A percentile compares a stretch with the other conserved stretches of the same genome.
Conservation (phyloP, 2,113 vertebrate genomes). For the Embiotoca jacksoni region DNA sequence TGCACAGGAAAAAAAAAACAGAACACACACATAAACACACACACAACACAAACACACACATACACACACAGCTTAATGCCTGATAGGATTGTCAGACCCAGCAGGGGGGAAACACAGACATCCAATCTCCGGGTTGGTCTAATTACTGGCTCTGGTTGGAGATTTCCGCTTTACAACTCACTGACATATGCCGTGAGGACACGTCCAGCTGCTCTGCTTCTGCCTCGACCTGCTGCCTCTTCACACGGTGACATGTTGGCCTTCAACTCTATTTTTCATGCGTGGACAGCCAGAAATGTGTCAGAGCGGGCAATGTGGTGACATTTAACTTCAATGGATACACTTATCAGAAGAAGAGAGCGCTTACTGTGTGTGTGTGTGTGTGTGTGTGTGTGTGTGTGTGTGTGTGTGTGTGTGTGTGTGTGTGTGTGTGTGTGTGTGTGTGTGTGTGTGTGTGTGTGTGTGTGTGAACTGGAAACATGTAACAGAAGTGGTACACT, state of each 20-base stretch:
- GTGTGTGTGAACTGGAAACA: constrained; percentile 4
- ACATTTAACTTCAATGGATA: constrained; percentile 44
- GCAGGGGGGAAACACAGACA: constrained; percentile 55
- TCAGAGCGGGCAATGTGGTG: background rate
- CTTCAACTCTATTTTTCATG: background rate
- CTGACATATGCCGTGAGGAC: constrained; percentile 40
- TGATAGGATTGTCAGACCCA: constrained; percentile 53
- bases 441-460: too few relatives aligned
- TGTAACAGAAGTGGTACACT: constrained; percentile 1
- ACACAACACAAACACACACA: constrained; percentile 2
- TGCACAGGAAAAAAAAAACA: background rate
- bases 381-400: too few relatives aligned
- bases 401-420: too few relatives aligned
- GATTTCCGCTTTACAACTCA: constrained; percentile 31
- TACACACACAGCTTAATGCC: background rate
- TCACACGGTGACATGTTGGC: background rate
- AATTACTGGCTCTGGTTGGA: constrained; percentile 55
- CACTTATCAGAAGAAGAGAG: constrained; percentile 36
- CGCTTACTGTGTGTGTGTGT: background rate
- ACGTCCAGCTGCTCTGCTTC: background rate
- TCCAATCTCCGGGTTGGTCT: constrained; percentile 37
- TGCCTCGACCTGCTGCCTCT: constrained; percentile 25
- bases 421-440: too few relatives aligned
- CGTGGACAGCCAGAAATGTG: background rate
- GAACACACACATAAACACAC: constrained; percentile 4